Base-by-base conservation (phyloP, 1,140 invertebrate genomes). In the Zaprionus taronus region DNA sequence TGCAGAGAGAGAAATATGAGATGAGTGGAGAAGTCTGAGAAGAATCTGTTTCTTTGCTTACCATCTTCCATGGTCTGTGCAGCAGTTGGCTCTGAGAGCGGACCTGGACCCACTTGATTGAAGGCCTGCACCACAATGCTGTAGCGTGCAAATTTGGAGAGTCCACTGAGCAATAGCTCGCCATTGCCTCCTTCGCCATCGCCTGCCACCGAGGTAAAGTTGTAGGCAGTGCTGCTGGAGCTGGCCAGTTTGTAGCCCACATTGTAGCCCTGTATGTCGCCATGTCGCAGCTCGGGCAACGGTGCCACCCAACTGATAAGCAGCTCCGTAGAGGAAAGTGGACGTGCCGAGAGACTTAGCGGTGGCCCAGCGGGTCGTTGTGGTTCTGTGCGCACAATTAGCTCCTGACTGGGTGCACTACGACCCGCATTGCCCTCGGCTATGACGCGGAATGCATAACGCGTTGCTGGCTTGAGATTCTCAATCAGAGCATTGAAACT, bases 1-100 rank as follows among this genome's bases (percentile, higher is more conserved):
- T 97, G 85, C 47, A 51, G 17, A 11, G 2, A 20, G 4, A 53
- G 53, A 36, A 2, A 41, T 5, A 22, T 1, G 22, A 20, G 14
- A 66, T 61, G 24, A 26, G 47, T 47, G 47, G 5, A 41, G 38
- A 2, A 47, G 12, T 11, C 26, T 63, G 24, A 24, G n/a, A 70
- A 0, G 17, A 4, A 0, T 1, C 0, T 9, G 24, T 1, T 5
- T 7, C 0, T 7, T 11, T 51, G 17, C 93, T 94, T 91, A 97
- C 96, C 96, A 92, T 97, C 97, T 93, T 97, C 96, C 90, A 97
- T 93, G n/a, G 97, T 97, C 83, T 96, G 96, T 0, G 96, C 96
- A 0, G 95, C 94, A 0, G 95, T 94, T 49, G 96, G 95, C 57
- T 96, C 95, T 1, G 96, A 96, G 0, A 96, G 93, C 4, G 97